These are phyloP conservation scores for Rhincodon typus DNA, from an alignment of 2,797 vertebrate species.

Conservation along the genomic window DNA sequence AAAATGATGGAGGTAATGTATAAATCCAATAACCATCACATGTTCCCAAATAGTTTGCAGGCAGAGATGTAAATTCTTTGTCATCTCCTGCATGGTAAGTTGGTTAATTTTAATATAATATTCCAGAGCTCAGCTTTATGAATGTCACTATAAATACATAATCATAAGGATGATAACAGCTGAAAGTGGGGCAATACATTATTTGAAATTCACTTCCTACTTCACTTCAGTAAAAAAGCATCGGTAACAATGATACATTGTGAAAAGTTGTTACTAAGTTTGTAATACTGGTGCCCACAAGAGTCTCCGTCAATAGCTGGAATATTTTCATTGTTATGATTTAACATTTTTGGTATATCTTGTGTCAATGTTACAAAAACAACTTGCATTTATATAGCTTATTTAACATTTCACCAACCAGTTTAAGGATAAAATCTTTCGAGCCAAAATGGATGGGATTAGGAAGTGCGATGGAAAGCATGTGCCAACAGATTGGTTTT, in stretches of 20 bases:
- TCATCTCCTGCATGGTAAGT: neutral
- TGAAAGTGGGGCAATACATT: neutral
- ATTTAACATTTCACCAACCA: neutral
- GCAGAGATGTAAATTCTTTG: neutral
- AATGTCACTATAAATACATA: neutral
- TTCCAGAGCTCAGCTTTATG: neutral
- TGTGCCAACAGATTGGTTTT: neutral
- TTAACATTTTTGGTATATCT: neutral
- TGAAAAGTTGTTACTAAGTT: neutral
- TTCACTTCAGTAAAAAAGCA: neutral
- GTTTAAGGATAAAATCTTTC: neutral
- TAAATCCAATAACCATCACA: too few species aligned
- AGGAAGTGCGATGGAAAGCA: neutral
- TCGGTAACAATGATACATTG: neutral
- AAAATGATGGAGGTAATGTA: neutral
- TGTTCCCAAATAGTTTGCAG: too few species aligned
- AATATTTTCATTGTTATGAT: neutral
- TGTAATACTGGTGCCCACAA: neutral
- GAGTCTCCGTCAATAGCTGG: neutral
- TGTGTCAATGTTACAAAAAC: neutral
- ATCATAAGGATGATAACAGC: neutral
- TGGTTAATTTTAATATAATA: neutral
- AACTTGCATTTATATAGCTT: neutral
- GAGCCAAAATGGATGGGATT: neutral
- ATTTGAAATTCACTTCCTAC: neutral